phyloP scores from a whole-genome alignment of 1,140 invertebrate genomes.

The Apis florea region DNA sequence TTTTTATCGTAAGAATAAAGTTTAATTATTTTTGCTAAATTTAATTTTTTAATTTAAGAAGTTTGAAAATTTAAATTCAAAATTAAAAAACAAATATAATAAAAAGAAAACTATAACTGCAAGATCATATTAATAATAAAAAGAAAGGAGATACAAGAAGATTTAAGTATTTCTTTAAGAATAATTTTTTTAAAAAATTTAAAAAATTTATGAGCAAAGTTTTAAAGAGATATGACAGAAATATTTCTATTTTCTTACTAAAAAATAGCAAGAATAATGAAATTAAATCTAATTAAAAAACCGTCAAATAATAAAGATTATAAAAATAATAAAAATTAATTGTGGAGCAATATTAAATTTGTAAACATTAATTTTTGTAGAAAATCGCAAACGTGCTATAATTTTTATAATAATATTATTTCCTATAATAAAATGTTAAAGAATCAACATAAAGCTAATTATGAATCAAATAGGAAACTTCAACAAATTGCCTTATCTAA shows the following conservation, averaged over 20 bases:
- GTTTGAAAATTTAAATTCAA: not conserved
- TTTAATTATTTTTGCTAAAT: not conserved
- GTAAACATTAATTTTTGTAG: not conserved
- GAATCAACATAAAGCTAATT: not conserved
- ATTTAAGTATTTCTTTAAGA: not conserved
- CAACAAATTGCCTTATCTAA: not conserved
- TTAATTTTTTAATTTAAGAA: not conserved
- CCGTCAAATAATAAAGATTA: not conserved
- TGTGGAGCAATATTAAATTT: not conserved
- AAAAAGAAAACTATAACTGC: not conserved
- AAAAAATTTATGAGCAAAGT: too few species aligned
- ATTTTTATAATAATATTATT: not conserved
- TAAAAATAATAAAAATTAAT: not conserved
- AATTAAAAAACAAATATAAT: not conserved
- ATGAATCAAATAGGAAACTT: not conserved
- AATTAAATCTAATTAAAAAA: not conserved
- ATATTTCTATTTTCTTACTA: not conserved
- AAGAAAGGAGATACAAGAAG: not conserved
- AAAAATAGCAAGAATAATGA: not conserved
- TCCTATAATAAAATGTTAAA: not conserved
- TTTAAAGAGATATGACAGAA: not conserved
- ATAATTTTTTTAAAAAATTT: not conserved
- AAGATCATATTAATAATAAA: not conserved
- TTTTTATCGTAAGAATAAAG: too few species aligned
- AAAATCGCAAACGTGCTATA: not conserved